Evolutionary conservation across 2,888 invertebrate species (phyloP).

Genomic region (Andrena minutula): DNA sequence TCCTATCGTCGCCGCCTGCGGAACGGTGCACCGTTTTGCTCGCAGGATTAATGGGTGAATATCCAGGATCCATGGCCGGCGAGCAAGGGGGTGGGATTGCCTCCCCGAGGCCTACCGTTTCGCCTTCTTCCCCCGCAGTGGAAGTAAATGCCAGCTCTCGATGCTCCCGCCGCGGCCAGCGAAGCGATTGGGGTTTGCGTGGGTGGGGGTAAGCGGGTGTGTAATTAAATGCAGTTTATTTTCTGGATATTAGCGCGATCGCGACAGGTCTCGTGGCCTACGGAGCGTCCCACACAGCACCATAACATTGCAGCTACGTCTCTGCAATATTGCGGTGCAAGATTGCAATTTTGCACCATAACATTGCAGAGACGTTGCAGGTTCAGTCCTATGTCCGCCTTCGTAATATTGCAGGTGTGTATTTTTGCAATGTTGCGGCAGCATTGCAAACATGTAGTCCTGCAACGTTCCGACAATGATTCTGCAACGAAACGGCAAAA

Average conservation of each 20-base stretch:
- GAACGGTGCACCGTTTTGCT: constrained; percentile 73
- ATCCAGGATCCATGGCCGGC: constrained; percentile 60
- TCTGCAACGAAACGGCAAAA: too few species aligned
- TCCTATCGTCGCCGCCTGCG: constrained; percentile 53
- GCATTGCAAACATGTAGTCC: too few species aligned
- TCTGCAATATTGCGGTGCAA: too few species aligned
- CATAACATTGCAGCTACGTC: too few species aligned
- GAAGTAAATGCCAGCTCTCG: constrained; percentile 31
- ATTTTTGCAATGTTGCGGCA: too few species aligned
- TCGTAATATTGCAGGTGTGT: too few species aligned
- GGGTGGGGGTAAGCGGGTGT: background rate
- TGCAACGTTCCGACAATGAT: too few species aligned
- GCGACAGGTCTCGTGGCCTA: constrained; percentile 19
- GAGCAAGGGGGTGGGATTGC: constrained; percentile 52
- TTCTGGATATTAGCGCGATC: constrained; percentile 46
- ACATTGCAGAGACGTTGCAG: too few species aligned
- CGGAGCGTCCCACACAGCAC: too few species aligned
- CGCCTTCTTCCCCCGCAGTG: constrained; percentile 40
- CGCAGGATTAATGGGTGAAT: constrained; percentile 75
- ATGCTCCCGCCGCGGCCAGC: constrained; percentile 13
- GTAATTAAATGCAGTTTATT: constrained; percentile 58
- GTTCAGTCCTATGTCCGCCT: too few species aligned
- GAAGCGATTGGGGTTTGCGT: background rate
- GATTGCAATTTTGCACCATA: too few species aligned
- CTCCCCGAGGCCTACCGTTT: constrained; percentile 57